Percentiles rank a stretch among this genome's conserved stretches.
phyloP scores from a whole-genome alignment of 2,113 vertebrate genomes.

The Chaetura pelagica region DNA sequence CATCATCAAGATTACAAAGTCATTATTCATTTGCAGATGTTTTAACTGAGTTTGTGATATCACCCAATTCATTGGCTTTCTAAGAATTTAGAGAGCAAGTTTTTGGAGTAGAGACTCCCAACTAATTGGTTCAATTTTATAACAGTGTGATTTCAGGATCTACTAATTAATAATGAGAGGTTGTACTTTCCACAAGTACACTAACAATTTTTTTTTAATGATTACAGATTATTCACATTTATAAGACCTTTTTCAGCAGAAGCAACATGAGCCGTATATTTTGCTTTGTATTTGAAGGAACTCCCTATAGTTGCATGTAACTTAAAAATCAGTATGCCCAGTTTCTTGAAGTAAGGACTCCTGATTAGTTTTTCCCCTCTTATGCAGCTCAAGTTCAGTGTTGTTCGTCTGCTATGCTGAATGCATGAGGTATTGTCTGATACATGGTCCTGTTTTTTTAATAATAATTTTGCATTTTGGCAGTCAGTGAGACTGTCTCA shows the following conservation, averaged over 20 bases:
- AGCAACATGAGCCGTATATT: background rate
- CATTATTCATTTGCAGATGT: background rate
- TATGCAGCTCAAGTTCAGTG: background rate
- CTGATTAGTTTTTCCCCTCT: background rate
- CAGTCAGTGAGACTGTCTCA: background rate
- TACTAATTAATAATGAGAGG: background rate
- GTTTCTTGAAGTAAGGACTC: background rate
- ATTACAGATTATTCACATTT: background rate
- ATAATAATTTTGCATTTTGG: slow-evolving; percentile 11
- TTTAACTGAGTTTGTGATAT: background rate
- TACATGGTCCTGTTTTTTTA: background rate
- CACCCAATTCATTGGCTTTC: background rate
- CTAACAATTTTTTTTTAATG: background rate
- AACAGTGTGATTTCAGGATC: background rate
- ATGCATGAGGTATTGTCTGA: background rate
- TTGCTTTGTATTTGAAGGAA: background rate
- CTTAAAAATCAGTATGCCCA: background rate
- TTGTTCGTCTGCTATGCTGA: background rate
- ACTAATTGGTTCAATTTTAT: background rate
- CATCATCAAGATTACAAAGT: background rate
- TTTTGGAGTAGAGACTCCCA: background rate
- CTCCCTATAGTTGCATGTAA: background rate
- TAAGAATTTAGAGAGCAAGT: background rate
- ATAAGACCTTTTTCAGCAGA: background rate
- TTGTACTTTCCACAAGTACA: background rate